Conservation (phyloP, 1,140 invertebrate genomes). For the Aricia agestis region DNA sequence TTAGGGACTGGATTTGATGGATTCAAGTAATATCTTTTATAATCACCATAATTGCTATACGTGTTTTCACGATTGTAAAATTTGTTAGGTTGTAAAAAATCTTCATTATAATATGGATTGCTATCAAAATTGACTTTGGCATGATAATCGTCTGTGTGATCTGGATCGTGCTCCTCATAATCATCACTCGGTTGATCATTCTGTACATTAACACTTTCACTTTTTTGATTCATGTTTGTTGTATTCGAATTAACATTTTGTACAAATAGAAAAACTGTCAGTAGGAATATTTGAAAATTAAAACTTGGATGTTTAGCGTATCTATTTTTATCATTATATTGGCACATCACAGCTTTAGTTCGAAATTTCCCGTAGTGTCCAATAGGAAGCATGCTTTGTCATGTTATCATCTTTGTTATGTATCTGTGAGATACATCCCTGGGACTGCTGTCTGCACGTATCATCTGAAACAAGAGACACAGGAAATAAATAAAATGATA, state of each 20-base stretch:
- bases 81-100: slow-evolving; percentile 54
- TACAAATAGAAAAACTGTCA: slow-evolving; percentile 49
- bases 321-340: slow-evolving; percentile 27
- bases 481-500: not conserved
- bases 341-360: slow-evolving; percentile 51
- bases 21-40: slow-evolving; percentile 65
- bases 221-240: slow-evolving; percentile 57
- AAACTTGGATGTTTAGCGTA: slow-evolving; percentile 25
- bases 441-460: slow-evolving; percentile 25
- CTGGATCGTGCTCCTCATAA: slow-evolving; percentile 48
- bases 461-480: slow-evolving; percentile 57
- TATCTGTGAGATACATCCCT: slow-evolving; percentile 27
- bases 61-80: slow-evolving; percentile 57
- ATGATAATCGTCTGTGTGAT: slow-evolving; percentile 37
- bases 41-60: slow-evolving; percentile 67
- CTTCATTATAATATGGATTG: slow-evolving; percentile 58
- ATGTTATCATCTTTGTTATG: slow-evolving; percentile 57
- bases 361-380: slow-evolving; percentile 43
- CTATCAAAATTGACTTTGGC: slow-evolving; percentile 65
- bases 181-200: slow-evolving; percentile 47
- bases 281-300: slow-evolving; percentile 49
- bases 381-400: slow-evolving; percentile 58
- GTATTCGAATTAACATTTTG: slow-evolving; percentile 63
- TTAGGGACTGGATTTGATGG: slow-evolving; percentile 58
- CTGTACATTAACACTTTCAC: slow-evolving; percentile 33